A percentile compares a stretch with the other conserved stretches of the same genome.
phyloP scores from a whole-genome alignment of 2,113 vertebrate species.

The Geothlypis trichas region DNA sequence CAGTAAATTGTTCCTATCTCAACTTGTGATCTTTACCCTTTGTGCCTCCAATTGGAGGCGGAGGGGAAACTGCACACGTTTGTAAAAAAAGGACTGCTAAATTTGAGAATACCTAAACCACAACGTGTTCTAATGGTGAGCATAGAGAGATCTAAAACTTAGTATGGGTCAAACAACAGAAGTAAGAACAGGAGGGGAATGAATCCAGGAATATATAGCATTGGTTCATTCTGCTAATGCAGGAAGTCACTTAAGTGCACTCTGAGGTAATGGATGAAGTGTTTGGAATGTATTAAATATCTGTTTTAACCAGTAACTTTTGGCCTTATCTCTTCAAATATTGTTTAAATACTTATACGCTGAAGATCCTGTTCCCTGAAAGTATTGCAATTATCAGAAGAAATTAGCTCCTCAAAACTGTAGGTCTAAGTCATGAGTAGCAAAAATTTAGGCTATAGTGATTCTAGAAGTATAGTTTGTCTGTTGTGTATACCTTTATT shows the following conservation, averaged over 20 bases:
- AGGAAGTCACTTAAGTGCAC: neutral
- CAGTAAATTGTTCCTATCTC: neutral
- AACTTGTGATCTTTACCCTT: neutral
- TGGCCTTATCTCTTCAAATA: neutral
- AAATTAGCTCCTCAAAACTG: neutral
- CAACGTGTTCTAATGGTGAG: neutral
- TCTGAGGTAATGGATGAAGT: neutral
- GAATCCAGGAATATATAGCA: neutral
- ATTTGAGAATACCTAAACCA: neutral
- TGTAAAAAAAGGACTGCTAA: neutral
- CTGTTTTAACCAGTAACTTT: neutral
- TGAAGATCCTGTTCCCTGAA: neutral
- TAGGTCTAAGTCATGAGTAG: neutral
- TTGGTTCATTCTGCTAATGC: neutral
- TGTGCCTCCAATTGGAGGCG: neutral
- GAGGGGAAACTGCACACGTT: neutral
- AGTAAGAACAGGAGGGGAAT: neutral
- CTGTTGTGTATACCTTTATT: neutral
- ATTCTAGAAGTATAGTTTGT: neutral
- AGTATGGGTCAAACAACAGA: neutral
- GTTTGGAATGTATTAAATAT: neutral
- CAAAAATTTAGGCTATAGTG: neutral
- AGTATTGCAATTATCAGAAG: neutral
- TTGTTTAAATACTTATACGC: neutral
- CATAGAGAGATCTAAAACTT: neutral